These are phyloP conservation scores for Tortrix viridana DNA, from an alignment of 2,888 invertebrate species.

Conservation along the genomic window DNA sequence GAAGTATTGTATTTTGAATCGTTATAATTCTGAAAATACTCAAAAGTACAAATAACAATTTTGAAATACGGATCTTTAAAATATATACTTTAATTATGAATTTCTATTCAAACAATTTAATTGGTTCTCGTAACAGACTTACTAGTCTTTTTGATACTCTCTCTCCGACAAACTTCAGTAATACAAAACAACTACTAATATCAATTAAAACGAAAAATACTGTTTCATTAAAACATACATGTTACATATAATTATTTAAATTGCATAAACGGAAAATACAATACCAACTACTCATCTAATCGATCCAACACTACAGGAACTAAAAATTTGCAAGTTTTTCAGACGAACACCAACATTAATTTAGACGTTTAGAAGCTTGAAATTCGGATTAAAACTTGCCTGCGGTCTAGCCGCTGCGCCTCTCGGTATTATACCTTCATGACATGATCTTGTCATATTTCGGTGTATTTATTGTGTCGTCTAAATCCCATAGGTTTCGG, in stretches of 20 bases:
- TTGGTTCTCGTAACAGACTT: constrained; percentile 8
- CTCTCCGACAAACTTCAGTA: constrained; percentile 57
- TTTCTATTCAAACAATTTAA: neutral
- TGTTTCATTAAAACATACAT: too few species aligned
- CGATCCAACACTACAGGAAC: constrained; percentile 18
- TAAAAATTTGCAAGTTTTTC: too few species aligned
- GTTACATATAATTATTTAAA: constrained; percentile 7
- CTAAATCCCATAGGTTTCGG: constrained; percentile 4
- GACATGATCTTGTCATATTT: constrained; percentile 7
- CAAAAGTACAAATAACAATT: too few species aligned
- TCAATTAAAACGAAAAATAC: constrained; percentile 43
- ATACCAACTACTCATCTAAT: neutral
- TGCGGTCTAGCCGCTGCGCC: constrained; percentile 4
- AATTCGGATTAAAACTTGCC: constrained; percentile 10
- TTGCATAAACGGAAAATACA: constrained; percentile 18
- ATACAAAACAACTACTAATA: constrained; percentile 10
- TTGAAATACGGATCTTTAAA: too few species aligned
- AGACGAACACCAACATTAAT: constrained; percentile 1
- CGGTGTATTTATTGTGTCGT: constrained; percentile 14
- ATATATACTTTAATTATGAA: neutral
- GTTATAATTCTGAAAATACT: too few species aligned
- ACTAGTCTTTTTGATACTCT: constrained; percentile 67
- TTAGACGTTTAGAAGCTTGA: constrained; percentile 4
- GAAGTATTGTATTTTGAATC: too few species aligned
- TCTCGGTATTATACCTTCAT: constrained; percentile 4